phyloP scores from a whole-genome alignment of 2,113 vertebrate species.

The Oreochromis aureus region DNA sequence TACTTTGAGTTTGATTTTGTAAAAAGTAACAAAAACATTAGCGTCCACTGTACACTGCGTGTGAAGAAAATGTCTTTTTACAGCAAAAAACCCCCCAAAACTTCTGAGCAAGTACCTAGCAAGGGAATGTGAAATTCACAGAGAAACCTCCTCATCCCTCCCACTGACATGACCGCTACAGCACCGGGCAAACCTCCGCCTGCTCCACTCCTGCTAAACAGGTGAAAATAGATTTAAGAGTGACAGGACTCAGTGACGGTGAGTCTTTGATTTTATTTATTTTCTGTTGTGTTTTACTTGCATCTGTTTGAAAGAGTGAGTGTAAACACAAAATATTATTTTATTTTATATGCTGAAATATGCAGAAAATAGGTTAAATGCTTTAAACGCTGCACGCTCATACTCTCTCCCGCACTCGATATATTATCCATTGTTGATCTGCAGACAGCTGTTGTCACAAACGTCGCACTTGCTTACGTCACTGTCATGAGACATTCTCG shows the following conservation, averaged over 20 bases:
- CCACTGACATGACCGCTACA: neutral
- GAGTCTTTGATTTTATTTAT: neutral
- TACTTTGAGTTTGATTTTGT: neutral
- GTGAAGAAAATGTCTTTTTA: neutral
- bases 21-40: neutral
- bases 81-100: rapidly evolving
- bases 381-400: no score
- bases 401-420: no score
- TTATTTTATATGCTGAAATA: rapidly evolving
- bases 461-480: no score
- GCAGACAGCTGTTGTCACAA: no score
- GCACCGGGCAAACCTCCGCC: neutral
- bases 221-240: neutral
- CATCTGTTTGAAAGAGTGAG: neutral
- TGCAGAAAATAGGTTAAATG: rapidly evolving
- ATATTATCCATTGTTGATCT: no score
- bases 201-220: neutral
- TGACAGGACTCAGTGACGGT: rapidly evolving
- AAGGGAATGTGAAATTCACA: neutral
- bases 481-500: no score
- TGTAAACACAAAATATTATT: neutral
- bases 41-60: rapidly evolving
- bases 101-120: neutral
- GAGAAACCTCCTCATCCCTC: neutral
- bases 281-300: rapidly evolving